phyloP scores from a whole-genome alignment of 2,888 invertebrate genomes.

The Augiades crinisus region DNA sequence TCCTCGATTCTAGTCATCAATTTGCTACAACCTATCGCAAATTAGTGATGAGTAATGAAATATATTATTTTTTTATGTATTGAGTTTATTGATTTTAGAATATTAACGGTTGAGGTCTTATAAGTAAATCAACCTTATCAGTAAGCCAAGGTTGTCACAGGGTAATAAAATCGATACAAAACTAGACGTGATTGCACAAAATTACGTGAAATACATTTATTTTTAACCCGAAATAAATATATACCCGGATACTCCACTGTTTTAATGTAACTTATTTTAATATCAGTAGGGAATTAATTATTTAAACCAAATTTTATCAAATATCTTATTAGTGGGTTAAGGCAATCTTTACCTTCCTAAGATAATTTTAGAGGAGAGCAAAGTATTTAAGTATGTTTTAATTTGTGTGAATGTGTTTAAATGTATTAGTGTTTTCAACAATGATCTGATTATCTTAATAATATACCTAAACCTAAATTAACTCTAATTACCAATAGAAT shows the following conservation, averaged over 20 bases:
- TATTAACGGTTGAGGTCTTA: background rate
- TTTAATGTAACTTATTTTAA: constrained; percentile 23
- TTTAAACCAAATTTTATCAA: constrained; percentile 5
- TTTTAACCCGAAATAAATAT: constrained; percentile 7
- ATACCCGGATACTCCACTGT: background rate
- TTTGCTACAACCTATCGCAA: constrained; percentile 54
- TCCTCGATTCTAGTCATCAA: constrained; percentile 62
- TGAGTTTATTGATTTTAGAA: constrained; percentile 11
- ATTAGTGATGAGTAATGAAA: constrained; percentile 41
- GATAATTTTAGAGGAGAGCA: background rate
- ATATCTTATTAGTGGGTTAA: background rate
- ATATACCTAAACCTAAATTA: too few species aligned
- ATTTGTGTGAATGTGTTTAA: background rate
- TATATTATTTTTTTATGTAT: constrained; percentile 38
- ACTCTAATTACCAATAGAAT: too few species aligned
- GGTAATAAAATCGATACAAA: constrained; percentile 44
- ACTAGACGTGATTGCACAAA: constrained; percentile 47
- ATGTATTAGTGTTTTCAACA: background rate
- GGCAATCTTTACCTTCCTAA: constrained; percentile 1
- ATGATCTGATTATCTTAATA: background rate
- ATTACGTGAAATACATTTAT: constrained; percentile 34
- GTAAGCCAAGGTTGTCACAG: constrained; percentile 63
- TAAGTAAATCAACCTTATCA: constrained; percentile 32
- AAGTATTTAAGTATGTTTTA: background rate
- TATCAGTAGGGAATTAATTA: constrained; percentile 11